Evolutionary conservation across 2,113 vertebrate genomes (phyloP).

Genomic region (Mirounga angustirostris): DNA sequence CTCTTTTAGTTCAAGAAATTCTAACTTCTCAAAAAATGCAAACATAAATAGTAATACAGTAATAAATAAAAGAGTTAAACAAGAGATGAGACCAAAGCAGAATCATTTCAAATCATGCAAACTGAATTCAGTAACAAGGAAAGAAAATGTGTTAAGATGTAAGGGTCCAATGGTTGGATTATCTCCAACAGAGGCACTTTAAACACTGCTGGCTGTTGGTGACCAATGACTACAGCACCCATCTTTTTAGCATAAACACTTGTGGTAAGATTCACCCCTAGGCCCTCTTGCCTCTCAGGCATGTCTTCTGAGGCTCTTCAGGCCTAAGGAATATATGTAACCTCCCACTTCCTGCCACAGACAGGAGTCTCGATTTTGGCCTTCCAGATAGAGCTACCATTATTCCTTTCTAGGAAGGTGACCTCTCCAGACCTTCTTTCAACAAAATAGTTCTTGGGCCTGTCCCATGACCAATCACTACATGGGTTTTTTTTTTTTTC

Average conservation of each 20-base stretch:
- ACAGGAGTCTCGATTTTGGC: background rate
- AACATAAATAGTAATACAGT: slow-evolving; percentile 50
- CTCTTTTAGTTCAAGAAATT: slow-evolving; percentile 43
- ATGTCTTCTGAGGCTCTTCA: background rate
- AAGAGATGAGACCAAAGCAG: background rate
- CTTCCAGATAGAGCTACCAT: background rate
- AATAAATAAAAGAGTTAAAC: slow-evolving; percentile 43
- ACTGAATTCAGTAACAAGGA: slow-evolving; percentile 1
- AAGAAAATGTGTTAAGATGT: slow-evolving; percentile 44
- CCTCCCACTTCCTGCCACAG: background rate
- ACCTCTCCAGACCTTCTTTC: slow-evolving; percentile 50
- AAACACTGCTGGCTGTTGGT: background rate
- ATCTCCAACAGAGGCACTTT: background rate
- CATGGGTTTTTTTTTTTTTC: background rate
- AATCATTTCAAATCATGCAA: slow-evolving; percentile 47
- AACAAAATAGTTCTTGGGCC: background rate
- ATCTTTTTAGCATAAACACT: background rate
- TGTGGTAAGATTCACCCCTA: background rate
- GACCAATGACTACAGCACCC: background rate
- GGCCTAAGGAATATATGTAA: background rate
- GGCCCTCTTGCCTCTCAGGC: background rate
- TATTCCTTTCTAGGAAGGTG: background rate
- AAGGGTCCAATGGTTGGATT: background rate
- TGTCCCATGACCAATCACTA: background rate
- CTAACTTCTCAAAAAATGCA: slow-evolving; percentile 29